Evolutionary conservation across 2,888 invertebrate species (phyloP).

Genomic region (Polydrusus tereticollis): DNA sequence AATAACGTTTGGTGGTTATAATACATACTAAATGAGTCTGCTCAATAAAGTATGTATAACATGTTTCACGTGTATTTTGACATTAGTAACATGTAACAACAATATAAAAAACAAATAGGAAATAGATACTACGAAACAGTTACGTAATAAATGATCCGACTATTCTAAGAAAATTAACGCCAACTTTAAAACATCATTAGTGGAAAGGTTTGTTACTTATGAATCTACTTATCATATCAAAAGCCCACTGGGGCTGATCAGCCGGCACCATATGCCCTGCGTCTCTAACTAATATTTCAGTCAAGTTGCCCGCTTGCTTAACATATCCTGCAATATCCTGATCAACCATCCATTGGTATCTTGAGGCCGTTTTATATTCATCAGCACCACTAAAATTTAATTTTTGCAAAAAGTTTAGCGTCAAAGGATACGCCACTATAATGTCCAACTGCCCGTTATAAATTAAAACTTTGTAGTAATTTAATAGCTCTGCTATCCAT

Average conservation of each 20-base stretch:
- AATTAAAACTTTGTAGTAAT: slow-evolving; percentile 79
- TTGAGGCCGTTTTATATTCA: slow-evolving; percentile 74
- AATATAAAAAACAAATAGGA: too few species aligned
- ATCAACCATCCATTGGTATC: slow-evolving; percentile 27
- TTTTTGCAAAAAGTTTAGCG: slow-evolving; percentile 81
- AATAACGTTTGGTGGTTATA: too few species aligned
- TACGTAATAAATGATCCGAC: too few species aligned
- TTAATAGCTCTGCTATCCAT: slow-evolving; percentile 77
- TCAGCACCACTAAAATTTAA: slow-evolving; percentile 77
- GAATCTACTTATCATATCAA: slow-evolving; percentile 79
- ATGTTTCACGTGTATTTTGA: too few species aligned
- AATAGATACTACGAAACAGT: too few species aligned
- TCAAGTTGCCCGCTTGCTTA: slow-evolving; percentile 33
- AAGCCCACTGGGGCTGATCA: slow-evolving; percentile 83
- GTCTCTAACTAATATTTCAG: slow-evolving; percentile 58
- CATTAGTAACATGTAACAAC: too few species aligned
- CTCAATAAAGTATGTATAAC: too few species aligned
- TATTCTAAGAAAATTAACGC: too few species aligned
- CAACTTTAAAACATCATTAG: too few species aligned
- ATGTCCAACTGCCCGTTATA: slow-evolving; percentile 94
- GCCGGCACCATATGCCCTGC: slow-evolving; percentile 85
- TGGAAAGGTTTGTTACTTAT: slow-evolving; percentile 61
- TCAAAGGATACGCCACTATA: slow-evolving; percentile 89
- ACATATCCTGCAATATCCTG: slow-evolving; percentile 30
- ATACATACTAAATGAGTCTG: too few species aligned